Evolutionary conservation across 2,113 vertebrate genomes (phyloP).

Genomic region (Chaenocephalus aceratus): DNA sequence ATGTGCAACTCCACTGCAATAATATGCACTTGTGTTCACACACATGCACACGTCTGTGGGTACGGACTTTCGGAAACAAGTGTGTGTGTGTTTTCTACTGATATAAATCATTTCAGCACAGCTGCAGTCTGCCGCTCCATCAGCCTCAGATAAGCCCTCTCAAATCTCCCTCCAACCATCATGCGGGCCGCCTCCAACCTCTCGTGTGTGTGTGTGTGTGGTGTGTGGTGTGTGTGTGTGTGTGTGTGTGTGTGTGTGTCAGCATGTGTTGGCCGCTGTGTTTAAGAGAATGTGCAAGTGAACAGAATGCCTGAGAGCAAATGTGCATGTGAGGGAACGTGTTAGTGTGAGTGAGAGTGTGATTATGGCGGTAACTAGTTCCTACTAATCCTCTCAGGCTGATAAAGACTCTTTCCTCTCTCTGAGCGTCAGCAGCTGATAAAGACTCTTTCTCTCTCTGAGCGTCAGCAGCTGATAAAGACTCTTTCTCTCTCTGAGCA

Average conservation of each 20-base stretch:
- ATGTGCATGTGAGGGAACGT: slow-evolving; percentile 54
- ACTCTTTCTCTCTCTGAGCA: slow-evolving; percentile 18
- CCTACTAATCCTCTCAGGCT: slow-evolving; percentile 41
- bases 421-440: slow-evolving; percentile 35
- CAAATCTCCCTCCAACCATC: slow-evolving; percentile 81
- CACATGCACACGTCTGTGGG: slow-evolving; percentile 48
- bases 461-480: slow-evolving; percentile 35
- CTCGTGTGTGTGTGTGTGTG: slow-evolving; percentile 54
- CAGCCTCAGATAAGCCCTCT: slow-evolving; percentile 85
- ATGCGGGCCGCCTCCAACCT: slow-evolving; percentile 56
- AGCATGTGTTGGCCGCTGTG: slow-evolving; percentile 63
- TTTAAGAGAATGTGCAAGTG: slow-evolving; percentile 59
- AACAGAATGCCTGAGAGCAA: slow-evolving; percentile 46
- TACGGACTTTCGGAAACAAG: slow-evolving; percentile 1
- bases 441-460: slow-evolving; percentile 3
- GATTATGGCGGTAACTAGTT: slow-evolving; percentile 58
- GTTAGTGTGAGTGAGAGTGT: slow-evolving; percentile 64
- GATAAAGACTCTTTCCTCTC: slow-evolving; percentile 33
- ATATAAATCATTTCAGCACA: slow-evolving; percentile 87
- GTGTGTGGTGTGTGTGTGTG: background rate
- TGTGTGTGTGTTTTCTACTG: slow-evolving; percentile 67
- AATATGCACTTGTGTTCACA: slow-evolving; percentile 57
- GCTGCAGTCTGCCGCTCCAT: slow-evolving; percentile 76
- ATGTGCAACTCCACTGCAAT: slow-evolving; percentile 56
- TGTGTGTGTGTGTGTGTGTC: slow-evolving; percentile 44